Base-by-base conservation (phyloP, 2,113 vertebrate genomes). In the Geococcyx californianus region DNA sequence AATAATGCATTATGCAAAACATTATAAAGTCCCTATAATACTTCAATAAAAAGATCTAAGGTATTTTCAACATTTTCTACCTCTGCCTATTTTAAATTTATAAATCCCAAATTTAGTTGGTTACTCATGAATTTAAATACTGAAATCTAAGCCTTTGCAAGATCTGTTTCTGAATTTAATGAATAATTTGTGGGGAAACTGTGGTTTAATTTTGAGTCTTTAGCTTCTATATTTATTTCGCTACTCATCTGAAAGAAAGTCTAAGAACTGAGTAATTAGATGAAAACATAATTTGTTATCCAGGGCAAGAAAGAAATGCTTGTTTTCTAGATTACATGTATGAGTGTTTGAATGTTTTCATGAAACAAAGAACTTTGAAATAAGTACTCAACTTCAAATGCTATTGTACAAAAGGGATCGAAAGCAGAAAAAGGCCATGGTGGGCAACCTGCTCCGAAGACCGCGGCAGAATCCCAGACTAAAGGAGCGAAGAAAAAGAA, bases 401-500 rank as follows among this genome's bases (percentile, higher is more conserved):
- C 94, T 98, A 67, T 98, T 96, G 89, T 89, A 95, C 93, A 16
- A 95, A 98, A 98, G 98, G 97, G 94, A 84, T 89, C 91, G 13
- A 97, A 96, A 94, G 93, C 38, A 8, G 97, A 98, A 42, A 97
- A 74, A 80, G 78, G 94, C 85, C 96, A 96, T 23, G 97, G 97
- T 49, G 97, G 94, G 47, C 97, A 97, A 59, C 73, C 67, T 8
- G 93, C 95, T 92, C 98, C 96, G 97, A 98, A 98, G 98, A 94
- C 97, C 59, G 34, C 96, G 1, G 84, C 97, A 8, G 95, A 98
- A 89, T 97, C 87, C 78, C 98, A 97, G 33, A 64, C 72, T 6
- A 98, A 97, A 94, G 97, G 93, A 80, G 4, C 91, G 97, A 99
- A 98, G 98, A 98, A 98, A 90, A 99, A 99, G 95, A 98, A 98